These are phyloP conservation scores for Micronisus gabar DNA, from an alignment of 2,113 vertebrate species.

Conservation along the genomic window DNA sequence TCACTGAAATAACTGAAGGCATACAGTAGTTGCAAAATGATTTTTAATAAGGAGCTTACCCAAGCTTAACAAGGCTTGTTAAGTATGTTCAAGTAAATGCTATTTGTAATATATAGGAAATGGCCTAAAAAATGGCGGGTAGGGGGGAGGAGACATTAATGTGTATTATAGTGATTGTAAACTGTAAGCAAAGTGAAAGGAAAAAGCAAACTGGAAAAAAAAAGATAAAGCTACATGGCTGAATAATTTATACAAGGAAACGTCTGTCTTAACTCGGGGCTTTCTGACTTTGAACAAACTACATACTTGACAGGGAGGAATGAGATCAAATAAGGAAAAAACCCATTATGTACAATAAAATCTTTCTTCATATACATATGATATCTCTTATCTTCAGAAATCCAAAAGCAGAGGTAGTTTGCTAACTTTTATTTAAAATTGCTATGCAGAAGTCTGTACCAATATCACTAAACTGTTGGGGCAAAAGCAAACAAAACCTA, in stretches of 20 bases:
- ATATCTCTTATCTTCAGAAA: not conserved
- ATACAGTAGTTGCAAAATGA: not conserved
- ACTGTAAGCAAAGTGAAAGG: not conserved
- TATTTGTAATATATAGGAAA: not conserved
- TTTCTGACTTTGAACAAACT: not conserved
- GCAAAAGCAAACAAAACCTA: not conserved
- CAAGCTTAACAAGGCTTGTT: not conserved
- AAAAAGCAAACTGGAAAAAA: not conserved
- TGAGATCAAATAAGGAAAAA: not conserved
- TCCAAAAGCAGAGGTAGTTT: not conserved
- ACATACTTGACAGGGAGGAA: not conserved
- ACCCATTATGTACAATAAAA: accelerated
- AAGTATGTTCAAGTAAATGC: not conserved
- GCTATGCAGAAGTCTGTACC: not conserved
- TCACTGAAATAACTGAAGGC: not conserved
- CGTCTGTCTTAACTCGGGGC: not conserved
- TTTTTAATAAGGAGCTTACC: not conserved
- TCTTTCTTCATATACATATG: not conserved
- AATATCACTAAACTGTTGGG: not conserved
- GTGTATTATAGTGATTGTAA: not conserved
- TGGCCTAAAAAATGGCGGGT: not conserved
- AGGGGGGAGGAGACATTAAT: not conserved
- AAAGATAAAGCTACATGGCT: not conserved
- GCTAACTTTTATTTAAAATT: not conserved
- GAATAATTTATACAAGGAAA: not conserved